Evolutionary conservation across 2,797 vertebrate species (phyloP).

Genomic region (Acipenser ruthenus): DNA sequence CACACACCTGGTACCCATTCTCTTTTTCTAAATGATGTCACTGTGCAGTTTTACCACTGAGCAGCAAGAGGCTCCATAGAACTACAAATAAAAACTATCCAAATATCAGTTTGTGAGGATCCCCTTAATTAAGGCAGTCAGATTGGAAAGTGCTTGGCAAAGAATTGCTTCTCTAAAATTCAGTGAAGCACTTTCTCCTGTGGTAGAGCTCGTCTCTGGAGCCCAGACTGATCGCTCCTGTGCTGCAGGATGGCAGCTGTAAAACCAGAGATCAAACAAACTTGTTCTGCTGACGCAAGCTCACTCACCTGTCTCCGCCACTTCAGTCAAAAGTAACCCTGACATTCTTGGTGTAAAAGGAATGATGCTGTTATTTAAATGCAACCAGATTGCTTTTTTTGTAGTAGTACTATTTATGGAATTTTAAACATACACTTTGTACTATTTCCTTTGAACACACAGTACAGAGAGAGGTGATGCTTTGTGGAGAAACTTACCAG

Average conservation of each 20-base stretch:
- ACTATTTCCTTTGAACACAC: not conserved
- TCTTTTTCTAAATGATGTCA: constrained; percentile 11
- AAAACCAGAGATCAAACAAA: constrained; percentile 21
- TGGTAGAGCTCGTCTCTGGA: not conserved
- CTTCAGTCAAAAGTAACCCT: constrained; percentile 28
- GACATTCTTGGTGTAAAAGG: constrained; percentile 50
- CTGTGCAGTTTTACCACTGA: constrained; percentile 9
- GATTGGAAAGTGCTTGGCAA: not conserved
- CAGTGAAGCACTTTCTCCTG: not conserved
- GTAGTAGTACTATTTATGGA: constrained; percentile 38
- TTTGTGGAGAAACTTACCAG: too few relatives aligned
- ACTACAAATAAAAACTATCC: not conserved
- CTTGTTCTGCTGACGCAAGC: not conserved
- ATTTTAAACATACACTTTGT: not conserved
- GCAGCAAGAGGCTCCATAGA: constrained; percentile 13
- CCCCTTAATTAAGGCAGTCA: not conserved
- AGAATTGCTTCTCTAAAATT: not conserved
- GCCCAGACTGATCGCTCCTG: constrained; percentile 26
- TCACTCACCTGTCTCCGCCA: constrained; percentile 10
- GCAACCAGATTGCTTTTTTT: constrained; percentile 30
- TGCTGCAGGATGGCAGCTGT: constrained; percentile 28
- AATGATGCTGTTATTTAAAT: constrained; percentile 58
- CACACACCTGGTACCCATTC: constrained; percentile 18
- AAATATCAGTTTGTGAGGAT: not conserved
- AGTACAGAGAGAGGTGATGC: too few relatives aligned